Evolutionary conservation across 64 coral and sea anemone genomes (phyloP).

Genomic region (Hydrozoanthus tunicans): DNA sequence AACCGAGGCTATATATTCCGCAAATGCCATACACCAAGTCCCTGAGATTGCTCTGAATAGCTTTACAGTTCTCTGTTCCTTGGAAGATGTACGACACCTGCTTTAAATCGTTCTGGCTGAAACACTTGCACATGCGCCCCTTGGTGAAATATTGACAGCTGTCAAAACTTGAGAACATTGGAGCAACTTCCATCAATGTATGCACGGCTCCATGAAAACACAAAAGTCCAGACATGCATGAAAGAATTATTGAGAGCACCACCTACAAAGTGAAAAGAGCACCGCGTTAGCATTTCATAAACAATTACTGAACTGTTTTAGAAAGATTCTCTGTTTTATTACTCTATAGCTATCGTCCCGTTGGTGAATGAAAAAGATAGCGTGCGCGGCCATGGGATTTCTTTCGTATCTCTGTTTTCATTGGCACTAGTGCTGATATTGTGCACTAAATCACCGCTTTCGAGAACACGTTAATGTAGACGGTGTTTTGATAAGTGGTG

Average conservation of each 20-base stretch:
- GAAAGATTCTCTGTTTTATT: neutral
- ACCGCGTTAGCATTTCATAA: neutral
- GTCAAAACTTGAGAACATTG: constrained; percentile 78
- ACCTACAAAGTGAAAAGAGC: constrained; percentile 37
- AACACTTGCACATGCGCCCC: constrained; percentile 83
- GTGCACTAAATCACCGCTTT: no score
- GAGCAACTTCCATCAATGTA: constrained; percentile 61
- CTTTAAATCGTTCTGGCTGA: constrained; percentile 69
- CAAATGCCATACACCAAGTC: constrained; percentile 82
- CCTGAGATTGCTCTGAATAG: constrained; percentile 70
- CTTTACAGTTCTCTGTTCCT: constrained; percentile 79
- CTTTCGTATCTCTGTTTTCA: no score
- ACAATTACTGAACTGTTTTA: neutral
- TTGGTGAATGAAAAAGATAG: no score
- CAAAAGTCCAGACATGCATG: constrained; percentile 56
- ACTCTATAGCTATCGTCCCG: no score
- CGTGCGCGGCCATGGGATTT: no score
- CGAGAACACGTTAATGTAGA: no score
- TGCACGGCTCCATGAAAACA: constrained; percentile 77
- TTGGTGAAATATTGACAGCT: constrained; percentile 82
- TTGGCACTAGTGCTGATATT: no score
- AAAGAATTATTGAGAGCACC: constrained; percentile 67
- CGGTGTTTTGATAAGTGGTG: no score
- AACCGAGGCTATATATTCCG: constrained; percentile 75
- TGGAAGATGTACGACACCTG: constrained; percentile 87